Evolutionary conservation across 2,888 invertebrate species (phyloP).

Genomic region (Labia minor): DNA sequence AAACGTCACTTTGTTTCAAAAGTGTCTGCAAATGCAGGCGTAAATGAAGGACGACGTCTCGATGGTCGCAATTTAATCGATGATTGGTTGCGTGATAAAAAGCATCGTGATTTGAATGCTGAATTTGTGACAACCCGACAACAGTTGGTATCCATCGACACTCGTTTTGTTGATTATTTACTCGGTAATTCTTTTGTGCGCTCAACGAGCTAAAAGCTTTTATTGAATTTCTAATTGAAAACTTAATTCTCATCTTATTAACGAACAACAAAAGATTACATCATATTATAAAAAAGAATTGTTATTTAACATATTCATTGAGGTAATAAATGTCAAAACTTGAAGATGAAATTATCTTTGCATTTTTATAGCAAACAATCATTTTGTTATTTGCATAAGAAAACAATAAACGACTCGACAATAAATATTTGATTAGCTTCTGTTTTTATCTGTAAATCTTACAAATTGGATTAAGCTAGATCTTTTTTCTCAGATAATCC

Average conservation of each 20-base stretch:
- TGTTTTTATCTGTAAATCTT: background rate
- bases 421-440: conserved; percentile 5
- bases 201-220: too few species aligned
- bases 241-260: background rate
- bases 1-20: conserved; percentile 63
- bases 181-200: conserved; percentile 45
- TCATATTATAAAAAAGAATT: too few species aligned
- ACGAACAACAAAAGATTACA: too few species aligned
- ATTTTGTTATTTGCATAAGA: background rate
- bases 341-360: too few species aligned
- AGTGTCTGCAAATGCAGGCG: conserved; percentile 56
- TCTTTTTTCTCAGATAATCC: too few species aligned
- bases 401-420: background rate
- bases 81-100: conserved; percentile 67
- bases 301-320: too few species aligned
- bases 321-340: too few species aligned
- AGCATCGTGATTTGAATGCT: conserved; percentile 50
- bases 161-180: conserved; percentile 58
- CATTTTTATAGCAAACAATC: background rate
- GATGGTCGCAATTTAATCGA: conserved; percentile 69
- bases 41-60: conserved; percentile 56
- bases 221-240: too few species aligned
- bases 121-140: conserved; percentile 64
- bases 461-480: too few species aligned
- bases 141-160: conserved; percentile 57